A percentile compares a stretch with the other conserved stretches of the same genome.
phyloP scores from a whole-genome alignment of 2,888 invertebrate genomes.

The Xylota sylvarum region DNA sequence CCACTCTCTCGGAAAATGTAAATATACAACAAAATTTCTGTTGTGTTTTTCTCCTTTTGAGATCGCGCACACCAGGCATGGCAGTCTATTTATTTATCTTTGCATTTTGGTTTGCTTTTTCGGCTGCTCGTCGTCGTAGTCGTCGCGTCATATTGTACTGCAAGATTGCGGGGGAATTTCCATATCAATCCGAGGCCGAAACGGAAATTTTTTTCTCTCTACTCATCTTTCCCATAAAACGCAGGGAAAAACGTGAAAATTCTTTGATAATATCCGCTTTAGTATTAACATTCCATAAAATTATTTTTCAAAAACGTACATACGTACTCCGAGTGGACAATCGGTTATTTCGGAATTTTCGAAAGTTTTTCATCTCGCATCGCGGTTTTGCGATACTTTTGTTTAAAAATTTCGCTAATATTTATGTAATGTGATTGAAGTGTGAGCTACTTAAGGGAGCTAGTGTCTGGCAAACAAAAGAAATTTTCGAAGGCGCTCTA shows the following conservation, averaged over 20 bases:
- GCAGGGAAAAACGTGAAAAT: slow-evolving; percentile 54
- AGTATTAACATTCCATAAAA: slow-evolving; percentile 63
- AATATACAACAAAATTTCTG: slow-evolving; percentile 64
- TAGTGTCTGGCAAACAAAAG: slow-evolving; percentile 26
- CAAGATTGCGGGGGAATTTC: slow-evolving; percentile 65
- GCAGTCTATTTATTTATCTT: slow-evolving; percentile 76
- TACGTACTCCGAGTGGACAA: not conserved
- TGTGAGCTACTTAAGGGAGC: slow-evolving; percentile 14
- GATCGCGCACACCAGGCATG: slow-evolving; percentile 61
- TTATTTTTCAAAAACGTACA: slow-evolving; percentile 11
- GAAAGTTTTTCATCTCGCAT: not conserved
- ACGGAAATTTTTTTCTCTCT: slow-evolving; percentile 35
- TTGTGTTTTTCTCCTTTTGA: slow-evolving; percentile 62
- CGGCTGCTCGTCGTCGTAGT: slow-evolving; percentile 62
- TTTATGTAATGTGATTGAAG: slow-evolving; percentile 60
- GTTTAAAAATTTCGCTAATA: not conserved
- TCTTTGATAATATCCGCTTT: slow-evolving; percentile 34
- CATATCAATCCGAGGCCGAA: slow-evolving; percentile 41
- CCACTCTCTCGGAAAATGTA: slow-evolving; percentile 71
- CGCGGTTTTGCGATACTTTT: not conserved
- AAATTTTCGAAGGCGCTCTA: slow-evolving; percentile 6
- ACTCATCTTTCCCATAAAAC: slow-evolving; percentile 27
- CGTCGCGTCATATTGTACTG: slow-evolving; percentile 60
- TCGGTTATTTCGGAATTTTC: not conserved
- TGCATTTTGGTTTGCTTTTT: slow-evolving; percentile 72